Evolutionary conservation across 2,113 vertebrate genomes (phyloP).

Genomic region (Empidonax traillii): DNA sequence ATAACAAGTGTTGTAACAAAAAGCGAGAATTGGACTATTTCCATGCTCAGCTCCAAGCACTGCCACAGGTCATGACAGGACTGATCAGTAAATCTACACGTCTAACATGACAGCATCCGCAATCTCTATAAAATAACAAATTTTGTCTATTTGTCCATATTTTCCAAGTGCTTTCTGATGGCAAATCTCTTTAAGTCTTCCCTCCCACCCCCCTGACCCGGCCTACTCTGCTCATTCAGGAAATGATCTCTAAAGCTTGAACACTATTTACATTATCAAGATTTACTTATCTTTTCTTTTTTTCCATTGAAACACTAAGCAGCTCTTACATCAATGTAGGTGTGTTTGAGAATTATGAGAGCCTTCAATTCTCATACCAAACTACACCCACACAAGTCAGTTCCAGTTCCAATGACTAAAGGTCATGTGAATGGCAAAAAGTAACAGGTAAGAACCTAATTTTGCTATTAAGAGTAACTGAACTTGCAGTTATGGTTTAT

Average conservation of each 20-base stretch:
- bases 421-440: slow-evolving; percentile 68
- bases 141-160: not conserved
- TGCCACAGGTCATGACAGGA: not conserved
- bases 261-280: slow-evolving; percentile 61
- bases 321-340: slow-evolving; percentile 70
- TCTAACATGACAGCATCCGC: not conserved
- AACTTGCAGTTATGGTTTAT: slow-evolving; percentile 44
- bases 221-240: slow-evolving; percentile 20
- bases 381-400: slow-evolving; percentile 78
- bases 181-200: not conserved
- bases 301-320: slow-evolving; percentile 55
- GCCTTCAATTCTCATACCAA: slow-evolving; percentile 77
- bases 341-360: slow-evolving; percentile 75
- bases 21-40: not conserved
- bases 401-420: slow-evolving; percentile 74
- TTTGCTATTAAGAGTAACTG: slow-evolving; percentile 48
- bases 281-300: slow-evolving; percentile 70
- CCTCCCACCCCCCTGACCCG: not conserved
- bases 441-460: slow-evolving; percentile 54
- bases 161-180: not conserved
- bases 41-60: not conserved
- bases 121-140: not conserved
- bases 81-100: not conserved
- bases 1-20: not conserved
- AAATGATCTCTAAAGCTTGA: slow-evolving; percentile 40